Percentiles rank a stretch among this genome's conserved stretches.
phyloP scores from a whole-genome alignment of 2,797 vertebrate species.

The Arnoldichthys spilopterus region DNA sequence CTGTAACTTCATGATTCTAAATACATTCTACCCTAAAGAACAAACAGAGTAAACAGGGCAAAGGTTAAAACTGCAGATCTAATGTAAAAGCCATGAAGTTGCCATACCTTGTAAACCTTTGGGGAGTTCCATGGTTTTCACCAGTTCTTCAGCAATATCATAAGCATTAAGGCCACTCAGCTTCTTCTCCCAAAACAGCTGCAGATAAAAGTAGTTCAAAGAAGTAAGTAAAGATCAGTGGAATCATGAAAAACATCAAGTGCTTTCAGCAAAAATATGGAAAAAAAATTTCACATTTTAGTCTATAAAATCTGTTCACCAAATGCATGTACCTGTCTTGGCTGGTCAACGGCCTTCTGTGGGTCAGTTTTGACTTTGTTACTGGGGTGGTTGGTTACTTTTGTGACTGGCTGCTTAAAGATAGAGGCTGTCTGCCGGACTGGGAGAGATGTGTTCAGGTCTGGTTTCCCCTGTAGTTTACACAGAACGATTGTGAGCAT shows the following conservation, averaged over 20 bases:
- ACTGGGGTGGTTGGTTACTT: constrained; percentile 98
- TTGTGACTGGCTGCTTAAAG: constrained; percentile 98
- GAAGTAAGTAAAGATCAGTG: too few relatives aligned
- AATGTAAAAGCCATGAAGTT: background rate
- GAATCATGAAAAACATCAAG: background rate
- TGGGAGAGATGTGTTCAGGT: constrained; percentile 94
- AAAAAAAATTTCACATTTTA: too few relatives aligned
- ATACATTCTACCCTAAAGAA: background rate
- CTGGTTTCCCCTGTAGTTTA: constrained; percentile 88
- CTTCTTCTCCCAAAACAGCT: constrained; percentile 99
- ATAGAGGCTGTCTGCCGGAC: constrained; percentile 98
- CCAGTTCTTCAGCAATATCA: constrained; percentile 96
- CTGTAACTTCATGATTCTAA: too few relatives aligned
- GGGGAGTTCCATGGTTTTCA: constrained; percentile 98
- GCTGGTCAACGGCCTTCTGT: constrained; percentile 97
- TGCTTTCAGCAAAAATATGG: too few relatives aligned
- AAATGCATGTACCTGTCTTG: constrained; percentile 84
- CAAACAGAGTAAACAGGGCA: background rate
- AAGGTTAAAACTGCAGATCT: background rate
- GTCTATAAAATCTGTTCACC: background rate
- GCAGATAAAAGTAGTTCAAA: constrained; percentile 41
- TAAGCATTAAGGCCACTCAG: constrained; percentile 94
- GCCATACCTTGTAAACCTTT: constrained; percentile 93
- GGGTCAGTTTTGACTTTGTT: constrained; percentile 99
- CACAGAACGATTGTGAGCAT: too few relatives aligned